Percentiles rank a stretch among this genome's conserved stretches.
These are phyloP conservation scores for Neotragus pygmaeus DNA, from an alignment of 2,113 vertebrate species.

Conservation along the genomic window DNA sequence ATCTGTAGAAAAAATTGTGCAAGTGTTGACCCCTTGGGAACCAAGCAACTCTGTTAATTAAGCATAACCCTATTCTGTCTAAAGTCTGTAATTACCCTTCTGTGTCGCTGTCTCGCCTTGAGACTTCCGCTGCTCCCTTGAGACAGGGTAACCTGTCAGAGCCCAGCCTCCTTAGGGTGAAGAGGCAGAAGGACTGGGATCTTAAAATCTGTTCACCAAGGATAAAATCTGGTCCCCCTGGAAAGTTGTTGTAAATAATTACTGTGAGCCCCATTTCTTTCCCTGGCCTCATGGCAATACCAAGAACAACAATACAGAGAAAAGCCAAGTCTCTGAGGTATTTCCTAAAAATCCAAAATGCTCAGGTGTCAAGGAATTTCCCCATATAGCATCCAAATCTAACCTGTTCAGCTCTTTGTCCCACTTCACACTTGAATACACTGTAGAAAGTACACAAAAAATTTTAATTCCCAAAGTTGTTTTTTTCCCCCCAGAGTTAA, in stretches of 20 bases:
- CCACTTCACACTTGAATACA: not conserved
- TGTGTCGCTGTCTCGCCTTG: not conserved
- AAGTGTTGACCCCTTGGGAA: constrained; percentile 2
- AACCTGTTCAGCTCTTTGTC: not conserved
- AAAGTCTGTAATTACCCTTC: constrained; percentile 58
- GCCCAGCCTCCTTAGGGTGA: not conserved
- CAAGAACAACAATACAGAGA: constrained; percentile 16
- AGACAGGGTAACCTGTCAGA: not conserved
- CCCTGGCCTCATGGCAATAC: not conserved
- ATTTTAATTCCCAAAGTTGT: not conserved
- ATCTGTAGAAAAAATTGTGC: not conserved
- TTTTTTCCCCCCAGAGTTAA: not conserved
- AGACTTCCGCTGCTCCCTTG: constrained; percentile 6
- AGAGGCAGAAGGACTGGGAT: not conserved
- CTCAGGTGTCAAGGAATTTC: constrained; percentile 17
- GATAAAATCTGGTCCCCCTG: not conserved
- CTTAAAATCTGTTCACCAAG: not conserved
- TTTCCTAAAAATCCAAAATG: constrained; percentile 29
- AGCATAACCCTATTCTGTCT: constrained; percentile 54
- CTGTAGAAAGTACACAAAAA: not conserved
- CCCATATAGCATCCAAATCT: not conserved
- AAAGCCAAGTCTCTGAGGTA: constrained; percentile 16
- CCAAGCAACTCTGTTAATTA: constrained; percentile 54
- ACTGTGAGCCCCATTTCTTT: not conserved
- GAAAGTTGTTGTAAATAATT: constrained; percentile 31